Conservation (phyloP, 92 coral and sea anemone species). For the Porites rus region DNA sequence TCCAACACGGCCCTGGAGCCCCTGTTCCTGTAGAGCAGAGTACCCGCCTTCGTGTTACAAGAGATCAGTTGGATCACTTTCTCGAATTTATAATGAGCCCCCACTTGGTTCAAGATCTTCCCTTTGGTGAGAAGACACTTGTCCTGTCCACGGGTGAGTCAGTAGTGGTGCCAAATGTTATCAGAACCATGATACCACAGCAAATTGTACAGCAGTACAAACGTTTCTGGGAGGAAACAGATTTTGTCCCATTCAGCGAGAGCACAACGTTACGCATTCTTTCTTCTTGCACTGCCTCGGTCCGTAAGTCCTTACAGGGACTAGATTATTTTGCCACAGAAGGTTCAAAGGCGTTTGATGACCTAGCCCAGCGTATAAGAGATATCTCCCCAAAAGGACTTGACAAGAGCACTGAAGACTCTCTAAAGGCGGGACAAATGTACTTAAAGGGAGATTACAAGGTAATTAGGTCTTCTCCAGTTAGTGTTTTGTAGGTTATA, state of each 20-base stretch:
- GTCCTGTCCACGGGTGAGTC: constrained; percentile 51
- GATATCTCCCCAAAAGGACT: background rate
- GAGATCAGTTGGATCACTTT: constrained; percentile 72
- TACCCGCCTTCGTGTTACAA: constrained; percentile 63
- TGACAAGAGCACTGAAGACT: constrained; percentile 26
- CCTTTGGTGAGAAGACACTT: constrained; percentile 67
- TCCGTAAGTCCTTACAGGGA: constrained; percentile 57
- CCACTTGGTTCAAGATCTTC: constrained; percentile 41
- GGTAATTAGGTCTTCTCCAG: constrained; percentile 15
- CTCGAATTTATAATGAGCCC: constrained; percentile 67
- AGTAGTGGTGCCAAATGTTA: constrained; percentile 63
- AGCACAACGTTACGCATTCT: constrained; percentile 42
- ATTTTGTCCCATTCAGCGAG: constrained; percentile 50
- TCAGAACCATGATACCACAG: constrained; percentile 69
- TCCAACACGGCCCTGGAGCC: constrained; percentile 67
- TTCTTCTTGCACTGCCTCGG: constrained; percentile 50
- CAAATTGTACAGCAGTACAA: constrained; percentile 54
- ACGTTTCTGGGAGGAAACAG: constrained; percentile 40
- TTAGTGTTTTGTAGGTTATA: background rate
- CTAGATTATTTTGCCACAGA: constrained; percentile 57
- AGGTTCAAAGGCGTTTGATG: constrained; percentile 55
- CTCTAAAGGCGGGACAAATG: constrained; percentile 48
- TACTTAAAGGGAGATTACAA: constrained; percentile 54
- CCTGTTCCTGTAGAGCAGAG: constrained; percentile 44
- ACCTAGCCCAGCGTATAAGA: constrained; percentile 18